Conservation (phyloP, 2,113 vertebrate species). For the Bathybates hornii region DNA sequence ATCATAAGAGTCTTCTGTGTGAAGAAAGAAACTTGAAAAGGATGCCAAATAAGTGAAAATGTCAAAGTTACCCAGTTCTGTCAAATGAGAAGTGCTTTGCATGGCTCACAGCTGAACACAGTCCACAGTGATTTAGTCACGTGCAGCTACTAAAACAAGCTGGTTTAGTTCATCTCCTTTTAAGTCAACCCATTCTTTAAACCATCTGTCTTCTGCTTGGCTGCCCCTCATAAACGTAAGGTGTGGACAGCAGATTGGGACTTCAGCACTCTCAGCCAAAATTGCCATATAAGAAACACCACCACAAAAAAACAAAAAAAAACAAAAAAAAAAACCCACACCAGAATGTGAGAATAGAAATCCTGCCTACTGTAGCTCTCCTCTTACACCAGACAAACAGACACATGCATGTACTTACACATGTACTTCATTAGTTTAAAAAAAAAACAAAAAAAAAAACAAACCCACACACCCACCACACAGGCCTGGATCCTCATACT, state of each 20-base stretch:
- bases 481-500: not conserved
- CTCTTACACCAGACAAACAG: not conserved
- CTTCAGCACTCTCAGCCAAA: not conserved
- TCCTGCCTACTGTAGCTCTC: not conserved
- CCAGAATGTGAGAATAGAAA: not conserved
- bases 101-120: not conserved
- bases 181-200: not conserved
- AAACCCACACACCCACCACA: too few species aligned
- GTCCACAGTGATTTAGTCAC: not conserved
- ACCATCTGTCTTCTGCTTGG: not conserved
- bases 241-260: not conserved
- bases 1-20: slow-evolving; percentile 64
- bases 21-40: not conserved
- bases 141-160: not conserved
- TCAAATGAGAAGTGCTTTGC: not conserved
- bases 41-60: not conserved
- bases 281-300: not conserved
- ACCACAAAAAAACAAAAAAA: not conserved
- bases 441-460: too few species aligned
- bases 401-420: not conserved
- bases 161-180: not conserved
- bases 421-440: not conserved
- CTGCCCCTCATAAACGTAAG: not conserved
- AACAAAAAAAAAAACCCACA: not conserved
- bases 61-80: not conserved